phyloP scores from a whole-genome alignment of 2,888 invertebrate genomes.

The Pyrochroa serraticornis region DNA sequence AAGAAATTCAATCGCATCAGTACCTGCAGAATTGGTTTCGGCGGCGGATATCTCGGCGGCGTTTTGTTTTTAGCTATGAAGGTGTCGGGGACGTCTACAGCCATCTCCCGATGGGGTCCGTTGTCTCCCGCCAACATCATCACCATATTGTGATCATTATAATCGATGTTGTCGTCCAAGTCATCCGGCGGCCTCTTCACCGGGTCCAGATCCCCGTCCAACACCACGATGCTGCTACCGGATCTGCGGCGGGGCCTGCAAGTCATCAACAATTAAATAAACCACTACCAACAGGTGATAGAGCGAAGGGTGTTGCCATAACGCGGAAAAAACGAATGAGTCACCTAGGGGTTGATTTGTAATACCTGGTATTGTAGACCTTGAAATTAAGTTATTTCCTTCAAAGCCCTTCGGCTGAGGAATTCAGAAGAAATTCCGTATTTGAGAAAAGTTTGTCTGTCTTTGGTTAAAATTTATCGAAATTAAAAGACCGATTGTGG shows the following conservation, averaged over 20 bases:
- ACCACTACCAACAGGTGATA: background rate
- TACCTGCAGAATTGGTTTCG: constrained; percentile 60
- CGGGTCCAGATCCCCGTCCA: constrained; percentile 74
- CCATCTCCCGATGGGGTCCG: constrained; percentile 96
- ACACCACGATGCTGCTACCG: constrained; percentile 81
- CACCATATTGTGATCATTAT: constrained; percentile 79
- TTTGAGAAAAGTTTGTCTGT: too few relatives aligned
- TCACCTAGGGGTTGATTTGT: too few relatives aligned
- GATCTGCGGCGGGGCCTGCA: constrained; percentile 81
- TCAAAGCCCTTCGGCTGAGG: too few relatives aligned
- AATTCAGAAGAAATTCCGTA: too few relatives aligned
- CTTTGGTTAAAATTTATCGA: too few relatives aligned
- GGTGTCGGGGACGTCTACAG: constrained; percentile 96
- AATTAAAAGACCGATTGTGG: too few relatives aligned
- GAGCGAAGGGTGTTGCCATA: background rate
- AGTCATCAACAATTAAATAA: constrained; percentile 22
- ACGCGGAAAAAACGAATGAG: too few relatives aligned
- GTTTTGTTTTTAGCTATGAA: constrained; percentile 91
- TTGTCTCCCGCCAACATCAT: constrained; percentile 90
- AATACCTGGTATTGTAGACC: too few relatives aligned
- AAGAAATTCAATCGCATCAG: background rate
- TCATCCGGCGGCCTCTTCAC: constrained; percentile 64
- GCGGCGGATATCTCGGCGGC: constrained; percentile 88
- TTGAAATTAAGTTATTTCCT: too few relatives aligned
- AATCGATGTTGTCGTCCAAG: constrained; percentile 63